Evolutionary conservation across 2,888 invertebrate species (phyloP), one percentile per base, ranked within the genome.

Genomic region (Petrolisthes manimaculis): DNA sequence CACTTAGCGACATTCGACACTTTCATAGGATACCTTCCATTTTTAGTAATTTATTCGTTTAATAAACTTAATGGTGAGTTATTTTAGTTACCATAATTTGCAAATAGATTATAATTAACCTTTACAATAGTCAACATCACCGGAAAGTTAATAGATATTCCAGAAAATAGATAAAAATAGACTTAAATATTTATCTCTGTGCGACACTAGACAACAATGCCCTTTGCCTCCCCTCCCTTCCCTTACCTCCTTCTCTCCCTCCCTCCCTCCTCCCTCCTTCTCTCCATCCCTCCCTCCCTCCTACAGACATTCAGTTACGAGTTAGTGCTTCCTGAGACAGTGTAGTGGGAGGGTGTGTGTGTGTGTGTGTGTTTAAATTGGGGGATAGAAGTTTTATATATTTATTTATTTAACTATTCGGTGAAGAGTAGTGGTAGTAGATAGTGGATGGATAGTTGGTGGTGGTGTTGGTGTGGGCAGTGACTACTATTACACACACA

Each of bases 21-120:
- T 37, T 37, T 37, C 37, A 2, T 21, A 74, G 83, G 83, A 83
- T 75, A 37, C 75, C 55, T 74, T 56, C 18, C 54, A 54, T 75
- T 56, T 24, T 37, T 37, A 37, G n/a, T 37, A 1, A 37, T 55
- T 8, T 56, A 56, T 54, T n/a, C 55, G 5, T 79, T n/a, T 37
- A 14, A 2, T 18, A 3, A 37, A 37, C 1, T 37, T 37, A 37
- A 37, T 37, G 37, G 37, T 37, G 37, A 37, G 37, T 37, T 37
- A 37, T 37, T 37, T 37, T 2, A 37, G 37, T 2, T 37, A 37
- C 2, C 2, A 1, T 37, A 37, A 37, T 37, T 37, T 37, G 37
- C 37, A 37, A 2, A 37, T 37, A 37, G 37, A 1, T 37, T 37
- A 37, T 37, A 1, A 37, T 37, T 37, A 37, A 37, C 37, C 37